These are phyloP conservation scores for Sander lucioperca DNA, from an alignment of 2,113 vertebrate genomes.

Conservation along the genomic window DNA sequence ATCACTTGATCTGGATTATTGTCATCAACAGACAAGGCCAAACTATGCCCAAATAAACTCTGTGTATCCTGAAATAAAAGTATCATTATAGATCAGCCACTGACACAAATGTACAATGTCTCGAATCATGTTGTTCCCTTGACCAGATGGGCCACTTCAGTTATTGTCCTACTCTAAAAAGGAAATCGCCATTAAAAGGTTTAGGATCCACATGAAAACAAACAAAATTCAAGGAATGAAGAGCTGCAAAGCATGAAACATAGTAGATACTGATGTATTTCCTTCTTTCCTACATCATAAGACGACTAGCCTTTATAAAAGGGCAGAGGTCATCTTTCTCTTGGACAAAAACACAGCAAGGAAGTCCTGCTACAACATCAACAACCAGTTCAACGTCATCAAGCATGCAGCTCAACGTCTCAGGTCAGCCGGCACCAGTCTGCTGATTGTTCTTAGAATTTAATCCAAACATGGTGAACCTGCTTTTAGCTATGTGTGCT, in stretches of 20 bases:
- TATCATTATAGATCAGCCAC: background rate
- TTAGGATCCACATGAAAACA: constrained; percentile 17
- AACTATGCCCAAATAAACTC: constrained; percentile 3
- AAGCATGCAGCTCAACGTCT: background rate
- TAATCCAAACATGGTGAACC: background rate
- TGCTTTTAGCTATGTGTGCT: background rate
- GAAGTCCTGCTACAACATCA: background rate
- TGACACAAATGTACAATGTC: background rate
- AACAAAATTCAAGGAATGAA: constrained; percentile 11
- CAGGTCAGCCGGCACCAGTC: background rate
- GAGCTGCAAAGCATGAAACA: background rate
- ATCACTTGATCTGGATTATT: constrained; percentile 46
- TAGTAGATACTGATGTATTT: background rate
- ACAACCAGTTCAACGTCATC: background rate
- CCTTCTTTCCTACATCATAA: background rate
- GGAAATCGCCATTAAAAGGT: constrained; percentile 1
- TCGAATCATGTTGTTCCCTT: background rate
- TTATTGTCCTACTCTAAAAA: constrained; percentile 1
- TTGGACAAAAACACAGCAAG: background rate
- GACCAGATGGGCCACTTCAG: constrained; percentile 11
- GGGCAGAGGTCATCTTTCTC: background rate
- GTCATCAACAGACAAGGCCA: constrained; percentile 13
- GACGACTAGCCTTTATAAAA: background rate
- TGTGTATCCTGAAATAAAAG: constrained; percentile 17
- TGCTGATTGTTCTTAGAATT: background rate